Conservation (phyloP, 2,113 vertebrate genomes). For the Mobula birostris region DNA sequence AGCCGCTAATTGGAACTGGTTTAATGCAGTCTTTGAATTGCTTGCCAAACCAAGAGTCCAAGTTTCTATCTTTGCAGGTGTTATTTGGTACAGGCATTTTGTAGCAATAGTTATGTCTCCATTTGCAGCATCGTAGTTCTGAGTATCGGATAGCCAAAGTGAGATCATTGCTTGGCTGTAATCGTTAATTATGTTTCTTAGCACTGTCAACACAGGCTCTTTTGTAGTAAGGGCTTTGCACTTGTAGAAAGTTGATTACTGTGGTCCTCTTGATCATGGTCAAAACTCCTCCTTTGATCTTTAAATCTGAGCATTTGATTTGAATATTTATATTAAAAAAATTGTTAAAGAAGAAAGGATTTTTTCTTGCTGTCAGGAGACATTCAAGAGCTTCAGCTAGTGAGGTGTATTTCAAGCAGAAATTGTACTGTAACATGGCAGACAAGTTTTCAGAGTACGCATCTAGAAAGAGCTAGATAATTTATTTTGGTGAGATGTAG, state of each 20-base stretch:
- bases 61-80: background rate
- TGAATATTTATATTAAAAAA: background rate
- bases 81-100: constrained; percentile 9
- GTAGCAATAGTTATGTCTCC: constrained; percentile 3
- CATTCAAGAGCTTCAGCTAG: background rate
- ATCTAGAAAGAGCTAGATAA: background rate
- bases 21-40: constrained; percentile 12
- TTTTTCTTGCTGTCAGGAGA: no score
- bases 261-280: background rate
- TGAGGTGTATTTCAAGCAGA: background rate
- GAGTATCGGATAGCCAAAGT: background rate
- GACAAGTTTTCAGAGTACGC: background rate
- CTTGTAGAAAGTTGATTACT: background rate
- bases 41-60: background rate
- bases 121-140: background rate
- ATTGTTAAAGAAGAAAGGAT: background rate
- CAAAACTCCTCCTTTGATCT: background rate
- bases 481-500: background rate
- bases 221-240: background rate
- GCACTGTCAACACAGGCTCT: constrained; percentile 14
- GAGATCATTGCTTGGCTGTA: background rate
- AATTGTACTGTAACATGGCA: background rate
- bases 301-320: background rate
- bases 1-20: background rate
- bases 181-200: constrained; percentile 10